Percentiles rank a stretch among this genome's conserved stretches.
These are phyloP conservation scores for Alloscopus bannaensis DNA, from an alignment of 2,888 invertebrate genomes.

Conservation along the genomic window DNA sequence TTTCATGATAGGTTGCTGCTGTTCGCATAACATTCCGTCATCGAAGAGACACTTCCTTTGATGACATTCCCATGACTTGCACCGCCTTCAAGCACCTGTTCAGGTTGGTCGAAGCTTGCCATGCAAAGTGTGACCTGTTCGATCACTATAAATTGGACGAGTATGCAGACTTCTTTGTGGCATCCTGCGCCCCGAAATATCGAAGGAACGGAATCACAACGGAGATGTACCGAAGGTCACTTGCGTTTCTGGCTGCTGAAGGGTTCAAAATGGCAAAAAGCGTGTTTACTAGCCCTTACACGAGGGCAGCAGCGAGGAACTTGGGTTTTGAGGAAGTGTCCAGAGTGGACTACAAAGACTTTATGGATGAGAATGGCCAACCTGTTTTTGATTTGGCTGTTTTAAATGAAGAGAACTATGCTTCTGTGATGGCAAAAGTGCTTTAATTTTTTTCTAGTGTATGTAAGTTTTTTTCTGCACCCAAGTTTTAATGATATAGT, in stretches of 20 bases:
- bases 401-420: conserved; percentile 49
- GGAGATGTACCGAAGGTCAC: conserved; percentile 53
- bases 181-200: conserved; percentile 44
- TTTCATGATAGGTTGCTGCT: conserved; percentile 36
- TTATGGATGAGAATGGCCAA: conserved; percentile 54
- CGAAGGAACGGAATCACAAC: conserved; percentile 46
- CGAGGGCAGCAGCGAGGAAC: conserved; percentile 43
- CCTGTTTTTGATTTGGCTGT: conserved; percentile 15
- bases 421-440: conserved; percentile 41
- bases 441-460: background rate
- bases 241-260: conserved; percentile 50
- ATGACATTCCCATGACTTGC: conserved; percentile 35
- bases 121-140: conserved; percentile 46
- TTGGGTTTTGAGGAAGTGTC: conserved; percentile 58
- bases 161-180: conserved; percentile 60
- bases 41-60: conserved; percentile 29
- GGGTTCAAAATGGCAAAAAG: conserved; percentile 65
- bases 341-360: conserved; percentile 32
- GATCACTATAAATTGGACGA: conserved; percentile 42
- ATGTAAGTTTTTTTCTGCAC: too few relatives aligned
- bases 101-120: conserved; percentile 31
- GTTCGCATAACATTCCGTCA: conserved; percentile 60
- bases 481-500: too few relatives aligned
- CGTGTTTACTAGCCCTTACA: conserved; percentile 64
- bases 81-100: conserved; percentile 27